Evolutionary conservation across 2,797 vertebrate species (phyloP).

Genomic region (Hemibagrus guttatus): DNA sequence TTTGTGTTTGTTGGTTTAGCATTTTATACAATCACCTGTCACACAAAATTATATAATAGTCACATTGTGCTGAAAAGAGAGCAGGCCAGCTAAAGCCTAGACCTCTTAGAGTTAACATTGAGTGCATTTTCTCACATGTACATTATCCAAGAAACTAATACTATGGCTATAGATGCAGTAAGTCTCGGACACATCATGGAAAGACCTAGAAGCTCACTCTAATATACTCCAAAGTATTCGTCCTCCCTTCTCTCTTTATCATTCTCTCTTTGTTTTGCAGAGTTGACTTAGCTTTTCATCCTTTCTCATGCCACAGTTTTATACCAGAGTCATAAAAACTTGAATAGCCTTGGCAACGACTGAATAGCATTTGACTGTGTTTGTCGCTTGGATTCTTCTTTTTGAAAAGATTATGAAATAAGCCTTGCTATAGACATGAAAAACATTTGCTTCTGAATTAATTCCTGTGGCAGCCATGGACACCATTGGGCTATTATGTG

Average conservation of each 20-base stretch:
- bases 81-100: neutral
- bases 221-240: neutral
- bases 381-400: conserved; percentile 38
- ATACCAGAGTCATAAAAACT: conserved; percentile 26
- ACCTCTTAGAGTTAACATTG: neutral
- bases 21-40: neutral
- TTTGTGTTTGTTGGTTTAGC: neutral
- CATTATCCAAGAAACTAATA: neutral
- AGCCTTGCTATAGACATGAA: conserved; percentile 31
- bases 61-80: neutral
- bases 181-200: neutral
- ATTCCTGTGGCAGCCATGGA: conserved; percentile 31
- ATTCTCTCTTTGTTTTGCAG: conserved; percentile 14
- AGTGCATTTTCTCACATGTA: neutral
- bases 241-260: conserved; percentile 2
- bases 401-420: conserved; percentile 48
- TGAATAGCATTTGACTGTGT: conserved; percentile 34
- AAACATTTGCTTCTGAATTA: conserved; percentile 38
- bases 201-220: neutral
- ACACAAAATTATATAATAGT: neutral
- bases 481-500: conserved; percentile 30
- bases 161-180: neutral
- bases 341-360: conserved; percentile 49
- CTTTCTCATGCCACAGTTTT: conserved; percentile 32
- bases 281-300: conserved; percentile 14